Base-by-base conservation (phyloP, 1,140 invertebrate genomes). In the Pseudobourletiella spinata region DNA sequence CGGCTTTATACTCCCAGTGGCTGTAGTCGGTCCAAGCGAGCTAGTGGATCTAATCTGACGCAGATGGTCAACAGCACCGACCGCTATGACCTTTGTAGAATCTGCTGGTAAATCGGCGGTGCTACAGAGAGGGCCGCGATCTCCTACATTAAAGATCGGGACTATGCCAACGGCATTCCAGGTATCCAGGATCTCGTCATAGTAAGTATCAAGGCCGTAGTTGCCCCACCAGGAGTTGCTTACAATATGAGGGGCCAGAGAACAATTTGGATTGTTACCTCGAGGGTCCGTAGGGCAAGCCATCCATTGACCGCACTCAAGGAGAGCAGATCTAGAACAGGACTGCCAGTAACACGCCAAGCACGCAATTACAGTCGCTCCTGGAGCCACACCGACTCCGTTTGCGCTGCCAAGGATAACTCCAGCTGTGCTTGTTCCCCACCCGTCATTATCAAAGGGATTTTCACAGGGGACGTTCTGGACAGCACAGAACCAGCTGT, bases 291-390 rank as follows among this genome's bases (percentile, higher is more conserved):
- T 61, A 2, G 59, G 59, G 25, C 50, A 52, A 16, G 16, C 14
- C 46, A 61, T 39, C 46, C 46, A 61, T 61, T 61, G 28, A 32
- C 48, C 59, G 24, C 59, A 61, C 8, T 6, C 16, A 39, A 48
- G 18, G 6, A 61, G 46, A 4, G 48, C 2, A 35, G 4, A 35
- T 11, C 22, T 30, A 16, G 29, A n/a, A 52, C 59, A 61, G 4
- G 15, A 11, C n/a, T 15, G 2, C 16, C 3, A 11, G 25, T 20
- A 14, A 35, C 59, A 48, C 3, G 35, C 56, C 32, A 30, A 48
- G 43, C 57, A 59, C 3, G 57, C 44, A 22, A 24, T 43, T 25
- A 15, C 42, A 2, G 56, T 43, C 4, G 6, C 39, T 15, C 39
- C 22, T 2, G 39, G 39, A 24, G 56, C n/a, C 11, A 58, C 39